Evolutionary conservation across 2,113 vertebrate genomes (phyloP).

Genomic region (Mesitornis unicolor): DNA sequence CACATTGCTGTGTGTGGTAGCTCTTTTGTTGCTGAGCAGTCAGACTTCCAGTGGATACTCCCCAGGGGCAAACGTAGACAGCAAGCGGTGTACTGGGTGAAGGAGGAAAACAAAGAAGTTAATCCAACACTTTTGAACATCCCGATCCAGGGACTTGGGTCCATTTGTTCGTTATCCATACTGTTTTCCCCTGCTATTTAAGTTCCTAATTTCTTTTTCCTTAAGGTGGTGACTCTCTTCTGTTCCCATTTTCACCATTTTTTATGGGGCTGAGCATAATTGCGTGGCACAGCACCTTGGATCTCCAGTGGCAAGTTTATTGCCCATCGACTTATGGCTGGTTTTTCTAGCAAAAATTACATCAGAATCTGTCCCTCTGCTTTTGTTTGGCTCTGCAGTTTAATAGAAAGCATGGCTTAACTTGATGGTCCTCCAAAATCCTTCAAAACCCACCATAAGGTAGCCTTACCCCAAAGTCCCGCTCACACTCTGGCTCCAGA

Average conservation of each 20-base stretch:
- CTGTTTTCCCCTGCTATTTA: rapidly evolving
- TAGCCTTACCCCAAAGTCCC: rapidly evolving
- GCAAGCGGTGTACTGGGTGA: rapidly evolving
- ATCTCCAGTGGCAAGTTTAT: background rate
- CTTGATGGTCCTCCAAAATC: background rate
- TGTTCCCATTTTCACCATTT: background rate
- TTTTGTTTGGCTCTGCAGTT: background rate
- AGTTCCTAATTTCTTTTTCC: background rate
- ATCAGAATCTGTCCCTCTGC: background rate
- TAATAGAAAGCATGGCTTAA: background rate
- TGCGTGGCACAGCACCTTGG: background rate
- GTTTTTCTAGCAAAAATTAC: background rate
- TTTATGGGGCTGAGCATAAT: background rate
- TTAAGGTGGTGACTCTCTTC: background rate
- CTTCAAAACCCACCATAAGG: background rate
- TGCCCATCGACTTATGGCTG: background rate
- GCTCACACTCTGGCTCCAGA: background rate
- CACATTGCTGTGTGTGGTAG: background rate
- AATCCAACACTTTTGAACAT: background rate
- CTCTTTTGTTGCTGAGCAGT: background rate
- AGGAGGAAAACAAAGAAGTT: background rate
- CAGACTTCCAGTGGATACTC: background rate
- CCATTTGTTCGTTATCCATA: background rate
- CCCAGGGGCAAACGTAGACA: background rate
- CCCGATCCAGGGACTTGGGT: background rate